Percentiles rank a stretch among this genome's conserved stretches.
Conservation (phyloP, 1,140 invertebrate species). For the Uloborus diversus region DNA sequence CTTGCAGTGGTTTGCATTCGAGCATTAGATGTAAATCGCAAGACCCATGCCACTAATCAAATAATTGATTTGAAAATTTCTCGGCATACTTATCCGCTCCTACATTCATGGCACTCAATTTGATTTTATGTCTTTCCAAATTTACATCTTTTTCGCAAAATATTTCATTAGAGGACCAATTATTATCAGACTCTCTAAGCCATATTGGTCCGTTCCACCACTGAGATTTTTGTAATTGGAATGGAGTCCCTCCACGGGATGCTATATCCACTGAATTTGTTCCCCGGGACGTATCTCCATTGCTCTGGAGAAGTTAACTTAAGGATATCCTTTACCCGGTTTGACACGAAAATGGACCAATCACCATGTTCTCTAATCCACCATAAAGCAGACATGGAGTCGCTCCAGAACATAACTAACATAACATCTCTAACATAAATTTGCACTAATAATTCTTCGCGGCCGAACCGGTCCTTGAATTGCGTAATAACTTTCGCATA, state of each 20-base stretch:
- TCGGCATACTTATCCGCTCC: background rate
- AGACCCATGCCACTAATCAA: constrained; percentile 3
- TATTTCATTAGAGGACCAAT: constrained; percentile 8
- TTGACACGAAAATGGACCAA: constrained; percentile 4
- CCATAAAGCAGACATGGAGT: background rate
- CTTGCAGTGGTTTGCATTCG: background rate
- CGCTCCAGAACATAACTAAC: background rate
- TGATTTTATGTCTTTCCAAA: background rate
- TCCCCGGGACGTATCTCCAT: constrained; percentile 9
- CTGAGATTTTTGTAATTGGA: background rate
- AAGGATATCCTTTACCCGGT: constrained; percentile 7
- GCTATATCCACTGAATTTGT: constrained; percentile 17
- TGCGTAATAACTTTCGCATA: background rate
- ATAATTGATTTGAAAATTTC: background rate
- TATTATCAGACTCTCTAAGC: background rate
- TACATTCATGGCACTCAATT: background rate
- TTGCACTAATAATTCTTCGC: background rate
- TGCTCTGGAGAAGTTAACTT: background rate
- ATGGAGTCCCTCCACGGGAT: background rate
- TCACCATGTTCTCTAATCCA: constrained; percentile 11
- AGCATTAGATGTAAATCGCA: constrained; percentile 5
- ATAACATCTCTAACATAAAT: background rate
- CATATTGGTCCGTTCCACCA: constrained; percentile 11
- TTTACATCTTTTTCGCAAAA: background rate
- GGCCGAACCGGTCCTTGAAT: background rate